Base-by-base conservation (phyloP, 35 echinoderm and acorn worm species). In the Apostichopus californicus region DNA sequence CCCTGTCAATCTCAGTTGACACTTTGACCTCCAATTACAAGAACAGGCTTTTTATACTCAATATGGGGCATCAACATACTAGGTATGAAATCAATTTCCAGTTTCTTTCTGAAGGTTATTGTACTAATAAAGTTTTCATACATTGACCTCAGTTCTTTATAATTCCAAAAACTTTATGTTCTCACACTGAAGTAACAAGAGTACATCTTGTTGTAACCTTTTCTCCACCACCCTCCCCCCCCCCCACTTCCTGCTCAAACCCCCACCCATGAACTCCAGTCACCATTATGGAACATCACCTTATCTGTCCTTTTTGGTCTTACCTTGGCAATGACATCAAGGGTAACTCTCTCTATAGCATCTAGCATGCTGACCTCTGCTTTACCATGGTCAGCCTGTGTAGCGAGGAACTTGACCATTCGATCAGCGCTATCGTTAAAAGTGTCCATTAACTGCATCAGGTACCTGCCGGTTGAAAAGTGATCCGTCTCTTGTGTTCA, bases 301-400 rank as follows among this genome's bases (percentile, higher is more conserved):
- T 34, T 34, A 34, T 34, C 28, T 34, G 28, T 34, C 28, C 28
- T 34, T 34, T 34, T 1, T 34, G 28, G 28, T 46, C 34, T 75
- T 18, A 92, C 92, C 86, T 94, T 94, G 9, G 92, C 92, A 55
- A 94, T 94, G 7, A 94, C 56, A 82, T 94, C 92, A 15, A 94
- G 46, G 3, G 86, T 79, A 54, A 94, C 86, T 21, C 87, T 94
- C 0, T 28, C 78, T 21, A 94, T 58, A 5, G 88, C 86, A 90
- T 94, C 77, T 57, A 61, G 55, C 25, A 94, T 57, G 7, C 55
- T 90, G 2, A 94, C 92, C 56, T 94, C 72, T 9, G 86, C 80
- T 58, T 78, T 18, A 26, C 92, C 92, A 68, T 94, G 87, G 34
- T 46, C 34, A 1, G 86, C 85, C 24, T 90, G 77, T 21, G 55